These are phyloP conservation scores for Geotrupes spiniger DNA, from an alignment of 2,888 invertebrate genomes.

Conservation along the genomic window DNA sequence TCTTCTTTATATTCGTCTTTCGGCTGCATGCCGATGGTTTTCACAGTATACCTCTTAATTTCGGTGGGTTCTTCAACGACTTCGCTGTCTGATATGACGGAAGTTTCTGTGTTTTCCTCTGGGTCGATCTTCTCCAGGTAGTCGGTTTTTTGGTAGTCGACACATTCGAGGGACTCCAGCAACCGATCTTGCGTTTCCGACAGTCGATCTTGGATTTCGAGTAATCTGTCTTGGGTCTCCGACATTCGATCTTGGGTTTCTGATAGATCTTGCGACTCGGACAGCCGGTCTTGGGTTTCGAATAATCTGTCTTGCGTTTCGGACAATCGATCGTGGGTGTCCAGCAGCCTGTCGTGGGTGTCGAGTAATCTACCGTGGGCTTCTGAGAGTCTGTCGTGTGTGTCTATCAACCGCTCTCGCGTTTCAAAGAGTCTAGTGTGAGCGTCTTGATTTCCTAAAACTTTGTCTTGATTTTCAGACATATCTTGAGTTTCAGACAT, in stretches of 20 bases:
- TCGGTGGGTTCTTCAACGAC: not conserved
- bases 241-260: not conserved
- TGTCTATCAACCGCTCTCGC: not conserved
- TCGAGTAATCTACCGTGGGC: not conserved
- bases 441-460: constrained; percentile 5
- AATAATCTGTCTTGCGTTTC: not conserved
- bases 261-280: not conserved
- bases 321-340: not conserved
- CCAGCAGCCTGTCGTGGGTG: not conserved
- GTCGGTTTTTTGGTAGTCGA: too few relatives aligned
- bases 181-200: not conserved
- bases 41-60: not conserved
- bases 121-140: too few relatives aligned
- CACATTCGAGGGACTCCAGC: not conserved
- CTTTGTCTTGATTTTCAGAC: not conserved
- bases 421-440: not conserved
- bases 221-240: not conserved
- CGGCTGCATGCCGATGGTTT: not conserved
- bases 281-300: not conserved
- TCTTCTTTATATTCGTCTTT: not conserved
- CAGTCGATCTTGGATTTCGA: not conserved
- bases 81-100: not conserved
- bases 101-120: constrained; percentile 4
- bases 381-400: not conserved
- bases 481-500: not conserved